Base-by-base conservation (phyloP, 2,888 invertebrate genomes). In the Leptodirus hochenwartii region DNA sequence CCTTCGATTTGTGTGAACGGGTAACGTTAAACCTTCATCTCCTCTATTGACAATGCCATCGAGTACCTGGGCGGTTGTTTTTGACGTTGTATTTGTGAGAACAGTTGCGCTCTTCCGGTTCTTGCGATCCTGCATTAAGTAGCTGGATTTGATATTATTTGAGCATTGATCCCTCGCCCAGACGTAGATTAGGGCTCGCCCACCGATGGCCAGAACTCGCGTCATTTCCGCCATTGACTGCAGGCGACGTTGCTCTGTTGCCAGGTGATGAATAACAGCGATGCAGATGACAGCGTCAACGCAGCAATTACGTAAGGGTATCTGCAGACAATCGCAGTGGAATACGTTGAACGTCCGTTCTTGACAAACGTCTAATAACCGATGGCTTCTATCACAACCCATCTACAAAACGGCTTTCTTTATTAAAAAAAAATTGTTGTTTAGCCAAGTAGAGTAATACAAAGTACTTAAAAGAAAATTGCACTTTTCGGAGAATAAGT, bases 221-320 rank as follows among this genome's bases (percentile, higher is more conserved):
- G 71, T 51, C 44, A 93, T 75, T 50, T 90, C 87, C 12, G 54
- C 47, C 9, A 95, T 47, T 0, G 90, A 82, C 45, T 66, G 59
- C 14, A 68, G 43, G 43, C 95, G 65, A 40, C 95, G 64, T 29
- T 72, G 69, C 54, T 64, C 54, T 12, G 76, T 90, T 9, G 88
- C 77, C 37, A 98, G 66, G 58, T 98, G 96, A 54, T 98, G 96
- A 43, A 96, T 70, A 2, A 98, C 98, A 2, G 98, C 98, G 42
- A 98, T 87, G 51, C 90, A 88, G 22, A 98, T 73, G 32, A 71
- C 69, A 2, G 74, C 80, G 58, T 98, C 95, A 1, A 80, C 71
- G 34, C 61, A 59, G 14, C 49, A 54, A 37, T 69, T 62, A 27
- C 63, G 62, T 31, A 93, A 58, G 0, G 85, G 81, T 17, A 90